Evolutionary conservation across 2,888 invertebrate genomes (phyloP).

Genomic region (Heteropelma amictum): DNA sequence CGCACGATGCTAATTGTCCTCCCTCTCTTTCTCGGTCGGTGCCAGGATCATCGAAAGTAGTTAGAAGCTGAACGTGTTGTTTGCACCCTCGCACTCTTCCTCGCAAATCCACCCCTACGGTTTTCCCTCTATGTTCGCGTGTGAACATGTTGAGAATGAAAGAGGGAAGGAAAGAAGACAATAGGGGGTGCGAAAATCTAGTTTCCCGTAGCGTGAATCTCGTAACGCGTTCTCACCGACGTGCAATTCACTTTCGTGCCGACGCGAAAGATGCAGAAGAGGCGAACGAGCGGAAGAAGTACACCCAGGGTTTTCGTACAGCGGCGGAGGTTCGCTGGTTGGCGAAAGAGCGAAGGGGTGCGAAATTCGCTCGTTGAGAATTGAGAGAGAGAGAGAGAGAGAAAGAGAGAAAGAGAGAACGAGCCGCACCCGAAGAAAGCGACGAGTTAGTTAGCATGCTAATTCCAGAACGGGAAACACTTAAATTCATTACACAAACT

Average conservation of each 20-base stretch:
- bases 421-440: background rate
- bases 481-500: constrained; percentile 73
- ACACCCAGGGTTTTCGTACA: constrained; percentile 36
- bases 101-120: too few relatives aligned
- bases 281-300: constrained; percentile 54
- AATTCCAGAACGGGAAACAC: constrained; percentile 70
- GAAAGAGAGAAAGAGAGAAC: background rate
- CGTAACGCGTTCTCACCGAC: constrained; percentile 55
- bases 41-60: constrained; percentile 55
- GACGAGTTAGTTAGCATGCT: constrained; percentile 69
- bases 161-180: background rate
- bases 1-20: constrained; percentile 30
- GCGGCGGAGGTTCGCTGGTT: constrained; percentile 23
- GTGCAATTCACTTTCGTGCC: constrained; percentile 57
- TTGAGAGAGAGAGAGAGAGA: constrained; percentile 38
- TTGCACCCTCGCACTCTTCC: constrained; percentile 53
- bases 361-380: constrained; percentile 45
- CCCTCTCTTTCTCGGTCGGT: constrained; percentile 45
- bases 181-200: constrained; percentile 55
- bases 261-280: constrained; percentile 35
- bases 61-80: constrained; percentile 58
- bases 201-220: constrained; percentile 60
- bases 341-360: constrained; percentile 22
- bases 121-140: background rate
- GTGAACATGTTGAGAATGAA: background rate